Conservation (phyloP, 2,888 invertebrate genomes). For the Papilio demoleus region DNA sequence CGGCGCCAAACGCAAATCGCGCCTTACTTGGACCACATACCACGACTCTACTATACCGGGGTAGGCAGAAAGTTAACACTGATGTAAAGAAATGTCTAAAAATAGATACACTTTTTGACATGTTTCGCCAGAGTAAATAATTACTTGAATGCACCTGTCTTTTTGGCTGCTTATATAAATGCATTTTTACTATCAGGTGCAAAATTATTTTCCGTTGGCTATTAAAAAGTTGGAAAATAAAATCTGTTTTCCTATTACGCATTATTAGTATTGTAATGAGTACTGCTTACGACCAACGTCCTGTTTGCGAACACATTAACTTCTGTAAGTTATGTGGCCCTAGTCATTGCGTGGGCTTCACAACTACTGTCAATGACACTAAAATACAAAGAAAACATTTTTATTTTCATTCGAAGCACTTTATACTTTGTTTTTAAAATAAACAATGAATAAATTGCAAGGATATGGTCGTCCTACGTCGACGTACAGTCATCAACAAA, state of each 20-base stretch:
- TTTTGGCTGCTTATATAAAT: not conserved
- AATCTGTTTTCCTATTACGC: constrained; percentile 8
- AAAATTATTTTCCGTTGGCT: not conserved
- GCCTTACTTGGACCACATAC: constrained; percentile 19
- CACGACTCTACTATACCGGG: not conserved
- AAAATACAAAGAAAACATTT: constrained; percentile 34
- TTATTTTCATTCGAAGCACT: constrained; percentile 19
- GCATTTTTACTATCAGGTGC: not conserved
- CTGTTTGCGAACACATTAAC: constrained; percentile 12
- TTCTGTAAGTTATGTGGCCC: constrained; percentile 23
- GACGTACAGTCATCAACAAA: constrained; percentile 21
- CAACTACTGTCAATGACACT: constrained; percentile 15
- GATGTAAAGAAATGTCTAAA: too few species aligned
- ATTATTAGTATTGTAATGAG: constrained; percentile 3
- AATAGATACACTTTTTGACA: not conserved
- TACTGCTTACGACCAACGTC: not conserved
- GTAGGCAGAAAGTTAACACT: constrained; percentile 18
- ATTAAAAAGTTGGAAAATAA: not conserved
- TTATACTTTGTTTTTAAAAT: constrained; percentile 37
- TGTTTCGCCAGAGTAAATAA: not conserved
- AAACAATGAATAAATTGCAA: constrained; percentile 44
- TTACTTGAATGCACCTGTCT: not conserved
- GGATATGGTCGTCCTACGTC: constrained; percentile 1
- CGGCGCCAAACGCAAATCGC: constrained; percentile 63
- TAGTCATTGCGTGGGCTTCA: constrained; percentile 27